phyloP scores from a whole-genome alignment of 1,140 invertebrate genomes.

The Drosophila mauritiana region DNA sequence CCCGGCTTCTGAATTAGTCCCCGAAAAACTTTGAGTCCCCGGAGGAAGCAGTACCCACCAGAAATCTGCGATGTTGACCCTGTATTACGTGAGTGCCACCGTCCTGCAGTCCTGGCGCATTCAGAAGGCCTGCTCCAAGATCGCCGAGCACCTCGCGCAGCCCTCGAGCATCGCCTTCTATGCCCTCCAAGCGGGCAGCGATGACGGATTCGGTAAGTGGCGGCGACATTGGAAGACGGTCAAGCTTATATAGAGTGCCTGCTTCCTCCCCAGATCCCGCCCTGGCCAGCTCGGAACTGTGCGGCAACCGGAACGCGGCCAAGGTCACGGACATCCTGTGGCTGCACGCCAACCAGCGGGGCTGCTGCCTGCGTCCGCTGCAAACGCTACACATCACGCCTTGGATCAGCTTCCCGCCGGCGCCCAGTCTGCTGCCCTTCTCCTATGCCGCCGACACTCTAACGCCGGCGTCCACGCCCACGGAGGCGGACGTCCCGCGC shows the following conservation, averaged over 20 bases:
- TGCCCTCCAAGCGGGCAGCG: constrained; percentile 75
- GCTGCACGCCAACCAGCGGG: constrained; percentile 85
- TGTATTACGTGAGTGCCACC: constrained; percentile 89
- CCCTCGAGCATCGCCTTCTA: constrained; percentile 79
- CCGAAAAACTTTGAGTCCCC: background rate
- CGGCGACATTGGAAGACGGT: background rate
- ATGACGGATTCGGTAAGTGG: constrained; percentile 77
- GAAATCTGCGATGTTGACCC: constrained; percentile 85
- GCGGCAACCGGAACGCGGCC: constrained; percentile 85
- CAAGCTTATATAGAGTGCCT: background rate
- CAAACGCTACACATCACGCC: constrained; percentile 83
- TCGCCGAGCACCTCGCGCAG: constrained; percentile 84
- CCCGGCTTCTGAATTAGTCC: background rate
- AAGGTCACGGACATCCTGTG: constrained; percentile 86
- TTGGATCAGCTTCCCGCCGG: constrained; percentile 76
- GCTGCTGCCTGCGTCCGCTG: constrained; percentile 85
- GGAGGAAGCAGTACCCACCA: background rate
- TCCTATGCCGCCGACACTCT: constrained; percentile 44
- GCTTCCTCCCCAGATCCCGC: constrained; percentile 54
- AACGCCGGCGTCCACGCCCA: constrained; percentile 44
- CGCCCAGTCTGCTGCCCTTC: constrained; percentile 70
- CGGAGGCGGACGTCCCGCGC: constrained; percentile 14
- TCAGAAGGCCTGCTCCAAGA: constrained; percentile 85
- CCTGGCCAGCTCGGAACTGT: constrained; percentile 85
- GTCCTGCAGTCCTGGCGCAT: constrained; percentile 88